A percentile compares a stretch with the other conserved stretches of the same genome.
Evolutionary conservation across 2,888 invertebrate species (phyloP).

Genomic region (Nomada fabriciana): DNA sequence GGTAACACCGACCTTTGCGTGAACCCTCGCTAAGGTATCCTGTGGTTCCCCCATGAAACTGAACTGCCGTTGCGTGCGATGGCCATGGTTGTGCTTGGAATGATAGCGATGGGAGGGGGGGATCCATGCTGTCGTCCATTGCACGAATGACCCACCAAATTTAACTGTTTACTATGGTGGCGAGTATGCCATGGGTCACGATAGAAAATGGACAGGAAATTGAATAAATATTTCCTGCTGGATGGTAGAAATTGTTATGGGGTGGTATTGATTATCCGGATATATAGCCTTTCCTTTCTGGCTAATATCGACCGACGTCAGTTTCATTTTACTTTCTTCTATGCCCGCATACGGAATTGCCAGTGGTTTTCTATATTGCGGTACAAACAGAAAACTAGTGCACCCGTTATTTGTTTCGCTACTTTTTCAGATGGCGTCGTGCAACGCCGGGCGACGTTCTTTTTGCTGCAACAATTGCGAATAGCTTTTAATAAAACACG

Average conservation of each 20-base stretch:
- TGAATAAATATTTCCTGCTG: constrained; percentile 39
- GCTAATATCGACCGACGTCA: not conserved
- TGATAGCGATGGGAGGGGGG: constrained; percentile 47
- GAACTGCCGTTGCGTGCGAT: constrained; percentile 70
- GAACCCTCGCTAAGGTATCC: constrained; percentile 64
- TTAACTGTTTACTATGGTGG: constrained; percentile 23
- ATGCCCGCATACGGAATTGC: not conserved
- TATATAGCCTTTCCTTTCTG: not conserved
- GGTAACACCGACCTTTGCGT: constrained; percentile 64
- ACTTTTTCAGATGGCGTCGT: not conserved
- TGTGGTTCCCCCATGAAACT: constrained; percentile 62
- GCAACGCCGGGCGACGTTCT: not conserved
- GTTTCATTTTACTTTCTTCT: constrained; percentile 9
- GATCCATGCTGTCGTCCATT: not conserved
- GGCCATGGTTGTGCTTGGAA: constrained; percentile 59
- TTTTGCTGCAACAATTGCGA: not conserved
- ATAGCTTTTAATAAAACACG: constrained; percentile 12
- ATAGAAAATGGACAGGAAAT: constrained; percentile 22
- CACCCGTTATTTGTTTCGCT: not conserved
- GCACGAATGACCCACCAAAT: constrained; percentile 62
- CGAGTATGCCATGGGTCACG: not conserved
- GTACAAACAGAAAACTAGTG: not conserved
- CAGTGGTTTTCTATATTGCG: too few relatives aligned
- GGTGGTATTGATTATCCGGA: not conserved
- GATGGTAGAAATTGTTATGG: not conserved